phyloP scores from a whole-genome alignment of 2,888 invertebrate species.

The Ceratothoa steindachneri region DNA sequence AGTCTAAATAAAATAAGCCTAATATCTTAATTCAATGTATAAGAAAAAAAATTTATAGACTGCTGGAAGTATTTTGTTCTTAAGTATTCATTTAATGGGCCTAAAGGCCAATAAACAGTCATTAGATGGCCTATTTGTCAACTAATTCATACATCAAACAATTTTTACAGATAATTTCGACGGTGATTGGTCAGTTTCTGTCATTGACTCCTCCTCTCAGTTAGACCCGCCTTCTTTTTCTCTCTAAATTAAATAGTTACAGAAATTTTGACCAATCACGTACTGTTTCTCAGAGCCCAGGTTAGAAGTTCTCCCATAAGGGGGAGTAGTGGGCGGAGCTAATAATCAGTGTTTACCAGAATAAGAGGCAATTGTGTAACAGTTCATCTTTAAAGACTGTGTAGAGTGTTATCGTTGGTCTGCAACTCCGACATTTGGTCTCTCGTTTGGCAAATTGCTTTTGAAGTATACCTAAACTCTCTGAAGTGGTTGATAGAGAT shows the following conservation, averaged over 20 bases:
- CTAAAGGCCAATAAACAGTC: neutral
- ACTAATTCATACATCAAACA: neutral
- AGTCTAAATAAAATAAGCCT: no score
- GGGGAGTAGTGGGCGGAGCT: neutral
- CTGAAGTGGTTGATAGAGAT: neutral
- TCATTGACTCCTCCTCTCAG: neutral
- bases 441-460: neutral
- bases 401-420: neutral
- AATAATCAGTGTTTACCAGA: neutral
- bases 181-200: neutral
- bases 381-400: neutral
- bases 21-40: no score
- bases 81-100: no score
- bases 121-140: neutral
- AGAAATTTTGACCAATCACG: neutral
- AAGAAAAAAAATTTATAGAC: no score
- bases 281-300: neutral
- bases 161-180: neutral
- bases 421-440: neutral
- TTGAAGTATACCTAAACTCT: neutral
- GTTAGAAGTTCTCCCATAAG: neutral
- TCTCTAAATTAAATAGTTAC: neutral
- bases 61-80: no score
- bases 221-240: neutral
- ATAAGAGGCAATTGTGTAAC: neutral